Percentiles rank a stretch among this genome's conserved stretches.
These are phyloP conservation scores for Geotrypetes seraphini DNA, from an alignment of 2,797 vertebrate genomes.

Conservation along the genomic window DNA sequence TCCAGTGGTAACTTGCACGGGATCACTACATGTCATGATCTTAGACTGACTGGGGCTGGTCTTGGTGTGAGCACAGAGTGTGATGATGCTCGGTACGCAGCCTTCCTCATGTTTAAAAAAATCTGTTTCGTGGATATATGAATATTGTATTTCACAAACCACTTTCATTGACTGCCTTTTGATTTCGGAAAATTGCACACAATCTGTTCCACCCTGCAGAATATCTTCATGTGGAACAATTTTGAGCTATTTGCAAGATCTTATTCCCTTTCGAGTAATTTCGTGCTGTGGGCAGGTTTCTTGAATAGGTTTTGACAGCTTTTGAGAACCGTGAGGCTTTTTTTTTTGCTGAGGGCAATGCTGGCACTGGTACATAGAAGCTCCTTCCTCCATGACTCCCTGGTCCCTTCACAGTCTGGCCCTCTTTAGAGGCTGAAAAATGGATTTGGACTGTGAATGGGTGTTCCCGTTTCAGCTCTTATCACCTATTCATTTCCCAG, in stretches of 20 bases:
- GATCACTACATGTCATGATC: too few relatives aligned
- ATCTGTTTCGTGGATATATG: conserved; percentile 67
- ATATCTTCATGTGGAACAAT: background rate
- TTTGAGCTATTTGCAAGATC: conserved; percentile 6
- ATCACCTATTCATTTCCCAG: background rate
- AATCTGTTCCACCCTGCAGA: background rate
- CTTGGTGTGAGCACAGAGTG: too few relatives aligned
- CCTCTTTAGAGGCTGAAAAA: fast-evolving
- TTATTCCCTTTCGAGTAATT: conserved; percentile 4
- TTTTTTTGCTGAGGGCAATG: too few relatives aligned
- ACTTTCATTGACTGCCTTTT: conserved; percentile 31
- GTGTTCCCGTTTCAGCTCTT: background rate
- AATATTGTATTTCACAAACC: conserved; percentile 47
- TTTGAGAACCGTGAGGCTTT: conserved; percentile 12
- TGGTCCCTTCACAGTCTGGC: background rate
- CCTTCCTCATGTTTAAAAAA: too few relatives aligned
- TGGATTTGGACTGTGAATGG: conserved; percentile 6
- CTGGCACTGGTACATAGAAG: too few relatives aligned
- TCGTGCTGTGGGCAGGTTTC: conserved; percentile 2
- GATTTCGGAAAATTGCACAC: background rate
- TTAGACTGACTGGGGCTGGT: too few relatives aligned
- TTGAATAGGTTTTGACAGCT: conserved; percentile 10
- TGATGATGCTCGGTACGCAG: too few relatives aligned
- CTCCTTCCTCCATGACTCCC: background rate
- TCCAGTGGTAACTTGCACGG: too few relatives aligned